Evolutionary conservation across 92 coral and sea anemone genomes (phyloP), one percentile per base, ranked within the genome.

Genomic region (Nematostella vectensis): DNA sequence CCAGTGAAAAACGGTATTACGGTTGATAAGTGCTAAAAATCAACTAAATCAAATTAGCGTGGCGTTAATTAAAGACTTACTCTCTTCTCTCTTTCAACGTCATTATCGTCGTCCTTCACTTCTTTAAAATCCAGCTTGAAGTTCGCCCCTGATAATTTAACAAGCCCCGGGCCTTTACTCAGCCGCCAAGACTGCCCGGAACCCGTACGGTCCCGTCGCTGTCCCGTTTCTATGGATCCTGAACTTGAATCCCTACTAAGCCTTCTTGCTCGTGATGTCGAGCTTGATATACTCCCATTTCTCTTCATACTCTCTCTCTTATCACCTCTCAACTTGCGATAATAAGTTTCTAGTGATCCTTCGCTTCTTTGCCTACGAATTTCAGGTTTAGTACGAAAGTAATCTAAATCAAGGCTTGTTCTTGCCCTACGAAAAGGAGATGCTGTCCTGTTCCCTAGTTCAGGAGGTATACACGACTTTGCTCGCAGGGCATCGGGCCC

Each of bases 51-150:
- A n/a, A n/a, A n/a, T n/a, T n/a, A n/a, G n/a, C n/a, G n/a, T n/a
- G n/a, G n/a, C n/a, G n/a, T n/a, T n/a, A n/a, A n/a, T 45, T 9
- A 45, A 8, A 24, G 11, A 48, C 48, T 50, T 50, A 63, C 70
- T 47, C 39, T 11, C n/a, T 22, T 12, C 44, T 53, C 36, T 63
- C 60, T 31, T 40, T 63, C 61, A 16, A 36, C 47, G 0, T 50
- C 50, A 25, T 63, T 51, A 12, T 54, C 49, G 29, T 63, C 70
- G n/a, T 63, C 3, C 31, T 36, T 47, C 20, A 63, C 49, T 42
- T 63, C 70, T 0, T 15, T 38, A 47, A 62, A 62, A 15, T 47
- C 58, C n/a, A 19, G 37, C 54, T 6, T 33, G 40, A 6, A 6
- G 40, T 15, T 6, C 9, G 51, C 9, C 4, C 51, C 51, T 11